Base-by-base conservation (phyloP, 2,888 invertebrate genomes). In the Campaea margaritaria region DNA sequence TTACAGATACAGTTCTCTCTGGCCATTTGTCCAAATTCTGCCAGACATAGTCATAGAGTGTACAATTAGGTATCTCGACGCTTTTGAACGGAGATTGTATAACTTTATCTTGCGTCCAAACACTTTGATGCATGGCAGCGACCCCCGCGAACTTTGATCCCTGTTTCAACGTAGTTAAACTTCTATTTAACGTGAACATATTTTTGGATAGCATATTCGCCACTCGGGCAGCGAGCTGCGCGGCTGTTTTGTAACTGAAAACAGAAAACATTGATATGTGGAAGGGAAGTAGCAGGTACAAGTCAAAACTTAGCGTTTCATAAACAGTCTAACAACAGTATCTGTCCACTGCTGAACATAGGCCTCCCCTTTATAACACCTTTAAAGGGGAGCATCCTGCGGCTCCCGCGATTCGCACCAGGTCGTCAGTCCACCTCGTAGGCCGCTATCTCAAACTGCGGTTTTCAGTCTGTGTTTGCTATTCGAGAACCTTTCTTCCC, bases 1-100 rank as follows among this genome's bases (percentile, higher is more conserved):
- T 94, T 80, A 95, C 96, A 77, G 94, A 69, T 36, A 94, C 93
- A 5, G 93, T 93, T 67, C 93, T 91, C 55, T 95, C 91, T 4
- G 94, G 93, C 95, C 95, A 96, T 83, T 90, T 94, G 15, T 94
- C 93, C 49, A 95, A 73, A 74, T 94, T 90, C 64, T 87, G 85
- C 95, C 95, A 95, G 3, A 96, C 86, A 64, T 93, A 94, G 69
- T 95, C 94, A 54, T 94, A 89, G 51, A 95, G 61, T 0, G 94
- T 91, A 13, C 87, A 74, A 65, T 94, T 93, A 0, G 93, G 93
- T 45, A 93, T 78, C 11, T 89, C 83, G 2, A 94, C 75, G 27
- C 86, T 81, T n/a, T 91, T 91, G 64, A 81, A 93, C 0, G 93
- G 93, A 0, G 91, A 96, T 49, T 78, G 84, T n/a, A 91, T 78